Base-by-base conservation (phyloP, 2,797 vertebrate genomes). In the Phyllotis vaccarum region DNA sequence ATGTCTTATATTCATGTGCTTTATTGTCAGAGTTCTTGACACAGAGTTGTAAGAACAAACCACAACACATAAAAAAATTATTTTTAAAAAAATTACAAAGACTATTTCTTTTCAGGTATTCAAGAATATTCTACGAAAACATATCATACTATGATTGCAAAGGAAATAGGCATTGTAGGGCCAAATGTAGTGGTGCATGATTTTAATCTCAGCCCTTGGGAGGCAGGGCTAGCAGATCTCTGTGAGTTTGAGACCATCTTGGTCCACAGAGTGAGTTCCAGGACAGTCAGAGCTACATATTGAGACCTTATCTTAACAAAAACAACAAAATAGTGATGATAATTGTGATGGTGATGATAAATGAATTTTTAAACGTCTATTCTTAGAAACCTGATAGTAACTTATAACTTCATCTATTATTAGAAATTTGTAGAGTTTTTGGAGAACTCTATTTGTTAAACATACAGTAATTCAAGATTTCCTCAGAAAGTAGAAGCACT, bases 121-220 rank as follows among this genome's bases (percentile, higher is more conserved):
- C 58, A 70, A 1, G 72, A 58, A 72, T 81, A 96, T 96, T 72
- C 24, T 93, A 89, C 68, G 91, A 94, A 91, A 94, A 92, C n/a
- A 85, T 76, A 95, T 83, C 75, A 89, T 43, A 94, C 43, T 27
- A 72, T 68, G 19, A 81, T 95, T 97, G 90, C 52, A 95, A 94
- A 95, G 49, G 72, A 94, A 90, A 89, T 85, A 70, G 52, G 14
- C 11, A n/a, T 66, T 66, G 0, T 85, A 66, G 11, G n/a, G 31
- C 6, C 19, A 31, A 37, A 5, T 31, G 16, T 62, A 62, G 37
- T 29, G 37, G 49, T 4, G 64, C 9, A 31, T 0, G 43, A 17
- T 10, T 24, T 85, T 66, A 85, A 66, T 68, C 34, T 12, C 21
- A 52, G 62, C 21, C n/a, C 2, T 5, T n/a, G 19, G 1, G 12